A percentile compares a stretch with the other conserved stretches of the same genome.
These are phyloP conservation scores for Panopea generosa DNA, from an alignment of 2,888 invertebrate species.

Conservation along the genomic window DNA sequence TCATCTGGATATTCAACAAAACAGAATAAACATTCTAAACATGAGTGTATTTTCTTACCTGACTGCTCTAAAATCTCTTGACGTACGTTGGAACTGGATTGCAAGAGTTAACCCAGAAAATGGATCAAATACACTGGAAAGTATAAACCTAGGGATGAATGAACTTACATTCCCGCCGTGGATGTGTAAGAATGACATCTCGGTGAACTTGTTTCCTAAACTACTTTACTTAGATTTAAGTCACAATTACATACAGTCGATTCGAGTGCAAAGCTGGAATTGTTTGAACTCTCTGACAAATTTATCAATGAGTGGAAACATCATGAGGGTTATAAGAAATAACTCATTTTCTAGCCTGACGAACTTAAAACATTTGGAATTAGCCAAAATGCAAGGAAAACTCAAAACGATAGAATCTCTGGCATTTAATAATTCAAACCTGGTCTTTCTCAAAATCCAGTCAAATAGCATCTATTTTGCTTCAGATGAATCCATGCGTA, in stretches of 20 bases:
- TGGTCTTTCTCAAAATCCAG: constrained; percentile 9
- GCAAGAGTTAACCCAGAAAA: background rate
- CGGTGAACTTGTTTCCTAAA: too few species aligned
- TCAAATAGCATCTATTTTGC: too few species aligned
- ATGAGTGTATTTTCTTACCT: background rate
- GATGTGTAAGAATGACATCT: too few species aligned
- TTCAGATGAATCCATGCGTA: too few species aligned
- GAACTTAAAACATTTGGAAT: background rate
- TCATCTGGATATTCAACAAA: too few species aligned
- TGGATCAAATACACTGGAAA: constrained; percentile 5
- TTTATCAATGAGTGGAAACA: background rate
- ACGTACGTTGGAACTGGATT: too few species aligned
- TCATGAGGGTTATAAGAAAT: background rate
- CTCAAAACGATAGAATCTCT: background rate
- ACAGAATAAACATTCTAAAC: background rate
- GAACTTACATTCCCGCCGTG: too few species aligned
- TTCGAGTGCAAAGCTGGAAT: too few species aligned
- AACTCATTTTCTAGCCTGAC: constrained; percentile 4
- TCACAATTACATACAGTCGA: too few species aligned
- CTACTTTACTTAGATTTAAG: too few species aligned
- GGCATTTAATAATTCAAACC: background rate
- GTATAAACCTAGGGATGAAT: background rate
- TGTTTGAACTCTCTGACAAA: too few species aligned
- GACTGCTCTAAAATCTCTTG: too few species aligned
- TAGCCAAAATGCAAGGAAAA: background rate